phyloP scores from a whole-genome alignment of 2,113 vertebrate species.

The Maccullochella peelii region DNA sequence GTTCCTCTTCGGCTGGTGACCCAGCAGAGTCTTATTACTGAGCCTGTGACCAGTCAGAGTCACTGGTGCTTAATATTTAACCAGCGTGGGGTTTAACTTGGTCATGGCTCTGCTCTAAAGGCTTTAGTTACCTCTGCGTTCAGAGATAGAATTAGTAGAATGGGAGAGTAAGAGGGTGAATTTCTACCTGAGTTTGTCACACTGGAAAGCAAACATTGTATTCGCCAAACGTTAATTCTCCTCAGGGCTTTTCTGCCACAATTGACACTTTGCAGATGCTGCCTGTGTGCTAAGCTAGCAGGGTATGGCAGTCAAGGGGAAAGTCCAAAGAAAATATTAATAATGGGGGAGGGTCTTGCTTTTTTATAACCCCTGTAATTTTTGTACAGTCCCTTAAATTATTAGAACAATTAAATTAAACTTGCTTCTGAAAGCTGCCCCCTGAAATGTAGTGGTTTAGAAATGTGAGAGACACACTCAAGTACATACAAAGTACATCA shows the following conservation, averaged over 20 bases:
- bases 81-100: constrained; percentile 42
- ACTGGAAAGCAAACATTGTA: constrained; percentile 4
- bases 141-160: constrained; percentile 5
- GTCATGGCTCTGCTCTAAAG: constrained; percentile 45
- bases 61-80: constrained; percentile 81
- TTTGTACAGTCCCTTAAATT: not conserved
- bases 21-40: constrained; percentile 62
- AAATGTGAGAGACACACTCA: not conserved
- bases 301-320: too few relatives aligned
- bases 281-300: not conserved
- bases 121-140: constrained; percentile 64
- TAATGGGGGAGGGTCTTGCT: not conserved
- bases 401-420: not conserved
- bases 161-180: not conserved
- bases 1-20: constrained; percentile 48
- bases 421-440: not conserved
- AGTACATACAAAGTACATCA: not conserved
- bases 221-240: constrained; percentile 21
- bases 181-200: not conserved
- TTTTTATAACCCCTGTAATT: not conserved
- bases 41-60: constrained; percentile 40
- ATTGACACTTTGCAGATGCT: constrained; percentile 39
- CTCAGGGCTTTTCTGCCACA: constrained; percentile 12
- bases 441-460: too few relatives aligned
- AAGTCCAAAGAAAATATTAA: not conserved